Evolutionary conservation across 1,140 invertebrate genomes (phyloP).

Genomic region (Chlorops oryzae): DNA sequence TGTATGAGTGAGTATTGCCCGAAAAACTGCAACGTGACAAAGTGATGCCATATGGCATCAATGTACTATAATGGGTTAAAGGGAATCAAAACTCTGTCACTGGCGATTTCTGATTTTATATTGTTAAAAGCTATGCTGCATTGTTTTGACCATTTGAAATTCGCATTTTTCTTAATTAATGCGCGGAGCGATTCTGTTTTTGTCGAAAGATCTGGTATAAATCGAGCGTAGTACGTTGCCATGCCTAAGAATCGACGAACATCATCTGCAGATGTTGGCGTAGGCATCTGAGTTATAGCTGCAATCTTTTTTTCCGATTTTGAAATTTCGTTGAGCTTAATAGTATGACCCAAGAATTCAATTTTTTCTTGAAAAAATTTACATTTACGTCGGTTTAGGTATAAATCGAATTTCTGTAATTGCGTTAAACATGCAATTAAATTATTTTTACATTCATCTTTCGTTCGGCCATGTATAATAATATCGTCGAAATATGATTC

Average conservation of each 20-base stretch:
- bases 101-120: conserved; percentile 1
- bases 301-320: conserved; percentile 13
- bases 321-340: background rate
- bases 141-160: background rate
- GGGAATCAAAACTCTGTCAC: background rate
- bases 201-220: conserved; percentile 20
- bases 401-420: conserved; percentile 10
- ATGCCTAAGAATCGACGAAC: conserved; percentile 15
- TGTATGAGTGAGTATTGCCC: too few relatives aligned
- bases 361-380: conserved; percentile 16
- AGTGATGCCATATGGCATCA: too few relatives aligned
- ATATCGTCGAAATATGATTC: conserved; percentile 12
- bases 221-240: conserved; percentile 21
- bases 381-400: conserved; percentile 17
- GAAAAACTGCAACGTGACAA: too few relatives aligned
- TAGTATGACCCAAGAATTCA: conserved; percentile 17
- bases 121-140: background rate
- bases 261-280: conserved; percentile 13
- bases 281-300: conserved; percentile 19
- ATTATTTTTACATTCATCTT: background rate
- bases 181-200: conserved; percentile 20
- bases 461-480: background rate
- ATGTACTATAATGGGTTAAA: too few relatives aligned
- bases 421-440: background rate
- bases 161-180: conserved; percentile 3